phyloP scores from a whole-genome alignment of 2,888 invertebrate genomes.

The Thyatira batis region DNA sequence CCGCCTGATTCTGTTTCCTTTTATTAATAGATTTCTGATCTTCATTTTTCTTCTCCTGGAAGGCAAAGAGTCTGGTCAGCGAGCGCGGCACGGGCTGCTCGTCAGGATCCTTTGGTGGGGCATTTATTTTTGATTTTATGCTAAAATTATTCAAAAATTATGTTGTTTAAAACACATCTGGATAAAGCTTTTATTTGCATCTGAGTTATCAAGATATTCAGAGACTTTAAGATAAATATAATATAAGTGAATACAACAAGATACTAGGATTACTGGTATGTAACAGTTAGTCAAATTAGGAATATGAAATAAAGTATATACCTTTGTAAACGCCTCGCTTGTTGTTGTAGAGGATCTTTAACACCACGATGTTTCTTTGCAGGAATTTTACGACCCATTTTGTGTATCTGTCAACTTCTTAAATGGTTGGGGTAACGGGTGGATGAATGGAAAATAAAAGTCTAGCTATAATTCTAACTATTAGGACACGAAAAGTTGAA shows the following conservation, averaged over 20 bases:
- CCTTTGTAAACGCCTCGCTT: slow-evolving; percentile 84
- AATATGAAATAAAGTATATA: slow-evolving; percentile 58
- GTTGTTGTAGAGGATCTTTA: slow-evolving; percentile 89
- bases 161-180: no score
- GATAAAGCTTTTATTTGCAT: no score
- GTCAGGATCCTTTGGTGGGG: slow-evolving; percentile 86
- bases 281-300: no score
- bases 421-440: not conserved
- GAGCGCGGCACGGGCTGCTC: slow-evolving; percentile 89
- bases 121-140: slow-evolving; percentile 87
- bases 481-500: no score
- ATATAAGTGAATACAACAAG: no score
- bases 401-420: slow-evolving; percentile 5
- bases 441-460: not conserved
- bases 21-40: slow-evolving; percentile 30
- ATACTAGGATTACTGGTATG: no score
- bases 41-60: slow-evolving; percentile 43
- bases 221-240: no score
- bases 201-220: no score
- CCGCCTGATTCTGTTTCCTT: slow-evolving; percentile 20
- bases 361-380: slow-evolving; percentile 90
- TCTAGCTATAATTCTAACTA: not conserved
- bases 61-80: slow-evolving; percentile 83
- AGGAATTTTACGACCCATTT: slow-evolving; percentile 90
- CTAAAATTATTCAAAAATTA: slow-evolving; percentile 65